phyloP scores from a whole-genome alignment of 1,140 invertebrate genomes.

The Cataglyphis hispanica region DNA sequence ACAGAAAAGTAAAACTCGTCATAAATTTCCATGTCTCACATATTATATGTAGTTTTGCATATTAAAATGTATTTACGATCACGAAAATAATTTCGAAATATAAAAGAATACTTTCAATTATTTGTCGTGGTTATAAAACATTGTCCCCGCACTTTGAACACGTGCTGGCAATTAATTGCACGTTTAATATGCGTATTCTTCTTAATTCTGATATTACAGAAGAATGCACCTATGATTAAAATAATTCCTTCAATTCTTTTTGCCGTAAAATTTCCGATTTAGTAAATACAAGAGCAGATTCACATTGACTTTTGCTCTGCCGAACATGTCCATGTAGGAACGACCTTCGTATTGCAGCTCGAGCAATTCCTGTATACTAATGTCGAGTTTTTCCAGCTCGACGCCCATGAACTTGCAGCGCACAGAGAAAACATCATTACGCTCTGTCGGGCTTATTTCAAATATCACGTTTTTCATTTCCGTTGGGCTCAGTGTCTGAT shows the following conservation, averaged over 20 bases:
- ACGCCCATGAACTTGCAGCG: conserved; percentile 94
- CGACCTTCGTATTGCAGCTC: conserved; percentile 93
- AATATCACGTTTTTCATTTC: conserved; percentile 93
- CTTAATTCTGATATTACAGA: conserved; percentile 45
- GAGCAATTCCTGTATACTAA: conserved; percentile 92
- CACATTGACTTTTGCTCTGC: conserved; percentile 92
- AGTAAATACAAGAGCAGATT: conserved; percentile 92
- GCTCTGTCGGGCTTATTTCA: conserved; percentile 91
- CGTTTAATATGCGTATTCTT: conserved; percentile 8
- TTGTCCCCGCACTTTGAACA: neutral
- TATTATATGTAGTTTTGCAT: neutral
- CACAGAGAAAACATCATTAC: conserved; percentile 90
- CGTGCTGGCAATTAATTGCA: conserved; percentile 29
- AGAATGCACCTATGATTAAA: neutral
- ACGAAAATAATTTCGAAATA: conserved; percentile 10
- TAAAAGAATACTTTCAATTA: neutral
- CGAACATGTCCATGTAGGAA: conserved; percentile 93
- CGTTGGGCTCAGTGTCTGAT: conserved; percentile 88
- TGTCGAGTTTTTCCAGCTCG: conserved; percentile 91
- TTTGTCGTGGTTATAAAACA: conserved; percentile 9
- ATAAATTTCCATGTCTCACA: neutral
- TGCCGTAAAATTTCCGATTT: conserved; percentile 93
- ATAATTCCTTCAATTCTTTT: conserved; percentile 76
- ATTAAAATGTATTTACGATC: neutral
- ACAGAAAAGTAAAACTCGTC: conserved; percentile 14